Base-by-base conservation (phyloP, 1,140 invertebrate species). In the Brachionus sp. region DNA sequence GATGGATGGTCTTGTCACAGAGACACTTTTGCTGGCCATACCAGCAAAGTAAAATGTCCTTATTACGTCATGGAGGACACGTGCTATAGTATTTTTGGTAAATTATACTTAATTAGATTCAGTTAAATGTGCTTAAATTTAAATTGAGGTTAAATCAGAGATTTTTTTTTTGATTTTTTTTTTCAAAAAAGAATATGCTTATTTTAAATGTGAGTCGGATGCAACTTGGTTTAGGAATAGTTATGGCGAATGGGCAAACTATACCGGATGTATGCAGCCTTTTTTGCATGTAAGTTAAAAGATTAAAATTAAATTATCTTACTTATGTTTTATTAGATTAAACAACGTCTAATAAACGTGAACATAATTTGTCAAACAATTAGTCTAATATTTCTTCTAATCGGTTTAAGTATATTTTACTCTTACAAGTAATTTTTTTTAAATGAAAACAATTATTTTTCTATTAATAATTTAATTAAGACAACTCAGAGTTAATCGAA, bases 11-110 rank as follows among this genome's bases (percentile, higher is more conserved):
- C 46, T 39, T 80, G 77, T 35, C 77, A 80, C 25, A 23, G 16
- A n/a, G 33, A 39, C 10, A 80, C 77, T 9, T 1, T n/a, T 3
- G 9, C 25, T n/a, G 50, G 50, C 7, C 29, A 80, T 9, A 62
- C 62, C 16, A 80, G 77, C 33, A 80, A 80, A 80, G 50, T 80
- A 23, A 80, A 62, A 35, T 80, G 77, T 66, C 77, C 50, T 19
- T 10, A 19, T n/a, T 44, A 80, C 23, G 7, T 80, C 12, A 29
- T 62, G 12, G 46, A 19, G 19, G 77, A 80, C 39, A 42, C 77
- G n/a, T 80, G 77, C 19, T 19, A 19, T 5, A 62, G 46, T 3
- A 19, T 80, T 35, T 66, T 80, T 25, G 77, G 75, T 78, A 78
- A 77, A 16, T 46, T 46, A 29, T 29, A 29, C 3, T 29, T 2